Conservation (phyloP, 2,113 vertebrate genomes). For the Laterallus jamaicensis region DNA sequence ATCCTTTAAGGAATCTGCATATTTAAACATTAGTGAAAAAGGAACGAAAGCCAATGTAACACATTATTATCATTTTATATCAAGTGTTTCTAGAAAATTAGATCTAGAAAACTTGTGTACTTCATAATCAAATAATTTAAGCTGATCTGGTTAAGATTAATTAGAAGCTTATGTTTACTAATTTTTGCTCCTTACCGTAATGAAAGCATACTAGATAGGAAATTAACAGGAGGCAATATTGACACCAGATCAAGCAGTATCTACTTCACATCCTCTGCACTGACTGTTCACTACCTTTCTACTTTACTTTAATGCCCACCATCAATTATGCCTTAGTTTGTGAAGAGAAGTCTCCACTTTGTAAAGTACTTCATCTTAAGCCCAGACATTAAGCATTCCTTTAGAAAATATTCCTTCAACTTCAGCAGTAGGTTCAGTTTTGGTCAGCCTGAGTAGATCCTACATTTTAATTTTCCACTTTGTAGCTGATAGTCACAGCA, state of each 20-base stretch:
- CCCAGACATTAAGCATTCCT: too few relatives aligned
- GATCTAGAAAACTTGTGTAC: neutral
- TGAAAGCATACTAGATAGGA: neutral
- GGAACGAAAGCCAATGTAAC: neutral
- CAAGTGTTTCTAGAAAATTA: neutral
- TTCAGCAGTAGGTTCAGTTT: neutral
- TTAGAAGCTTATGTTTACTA: neutral
- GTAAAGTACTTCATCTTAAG: too few relatives aligned
- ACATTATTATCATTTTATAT: neutral
- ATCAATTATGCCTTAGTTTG: too few relatives aligned
- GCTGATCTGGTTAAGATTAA: neutral
- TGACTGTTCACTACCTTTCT: neutral
- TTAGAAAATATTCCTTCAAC: too few relatives aligned
- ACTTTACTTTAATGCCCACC: neutral
- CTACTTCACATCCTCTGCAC: neutral
- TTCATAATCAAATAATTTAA: neutral
- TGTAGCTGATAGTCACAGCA: neutral
- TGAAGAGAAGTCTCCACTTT: too few relatives aligned
- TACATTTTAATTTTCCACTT: neutral
- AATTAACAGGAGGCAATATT: neutral
- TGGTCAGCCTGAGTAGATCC: neutral
- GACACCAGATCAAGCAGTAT: neutral
- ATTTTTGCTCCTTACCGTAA: neutral
- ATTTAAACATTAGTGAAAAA: neutral
- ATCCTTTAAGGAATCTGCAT: neutral